Evolutionary conservation across 2,888 invertebrate species (phyloP), one percentile per base, ranked within the genome.

Genomic region (Lithophane semibrunnea): DNA sequence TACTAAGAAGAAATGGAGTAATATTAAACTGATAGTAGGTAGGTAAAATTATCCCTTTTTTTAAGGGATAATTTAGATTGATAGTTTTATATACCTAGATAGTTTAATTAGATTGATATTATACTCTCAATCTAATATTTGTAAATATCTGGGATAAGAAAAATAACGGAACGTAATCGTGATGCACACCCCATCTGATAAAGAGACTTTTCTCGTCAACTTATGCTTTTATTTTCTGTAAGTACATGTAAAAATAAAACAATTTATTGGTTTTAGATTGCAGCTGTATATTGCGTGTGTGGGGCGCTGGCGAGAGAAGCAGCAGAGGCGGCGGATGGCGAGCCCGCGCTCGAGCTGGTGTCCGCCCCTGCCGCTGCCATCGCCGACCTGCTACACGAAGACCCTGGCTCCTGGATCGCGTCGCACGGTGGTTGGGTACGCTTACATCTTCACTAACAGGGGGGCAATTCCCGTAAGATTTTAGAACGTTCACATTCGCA

Each of bases 371-470:
- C 98, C 0, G 98, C 99, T 65, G 98, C 98, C 89, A 97, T 99
- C 72, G 97, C 98, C 16, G 97, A 97, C 76, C 97, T 99, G 42
- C 97, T 98, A 82, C 98, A 98, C 88, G 98, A 98, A 63, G 98
- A 99, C 89, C 97, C 98, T 0, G 98, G 98, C 85, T 97, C 97
- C 0, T 99, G 99, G 99, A 98, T 99, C 18, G 98, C 98, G 72
- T 97, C 97, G 67, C 98, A 98, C 90, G 99, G 99, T 29, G 99
- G 99, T 93, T 99, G 99, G 99, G 99, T 99, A 94, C 90, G 94
- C 42, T 68, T 16, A 49, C 10, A 52, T 18, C 49, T 49, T 18
- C 52, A 52, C 18, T 52, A 18, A 52, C 29, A 29, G 29, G 29
- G 29, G 29, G 29, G 29, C 29, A 29, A 29, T 29, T 29, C 29